Percentiles rank a stretch among this genome's conserved stretches.
Evolutionary conservation across 2,888 invertebrate species (phyloP).

Genomic region (Balanococcus diminutus): DNA sequence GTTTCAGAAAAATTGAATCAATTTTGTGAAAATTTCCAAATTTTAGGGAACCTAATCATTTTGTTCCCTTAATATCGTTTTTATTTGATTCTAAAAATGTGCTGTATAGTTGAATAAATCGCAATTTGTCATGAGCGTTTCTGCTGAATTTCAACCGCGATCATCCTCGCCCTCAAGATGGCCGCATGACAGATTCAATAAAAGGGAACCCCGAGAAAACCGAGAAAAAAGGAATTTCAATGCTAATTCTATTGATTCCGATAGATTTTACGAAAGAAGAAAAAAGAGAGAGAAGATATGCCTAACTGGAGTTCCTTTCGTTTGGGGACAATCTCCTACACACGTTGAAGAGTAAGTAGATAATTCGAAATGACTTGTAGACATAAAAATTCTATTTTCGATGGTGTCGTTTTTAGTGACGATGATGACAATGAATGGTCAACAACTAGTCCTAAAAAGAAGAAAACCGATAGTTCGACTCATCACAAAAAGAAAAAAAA

Average conservation of each 20-base stretch:
- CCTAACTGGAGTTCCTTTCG: conserved; percentile 69
- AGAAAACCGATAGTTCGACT: conserved; percentile 56
- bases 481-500: conserved; percentile 58
- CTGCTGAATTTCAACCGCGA: neutral
- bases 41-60: neutral
- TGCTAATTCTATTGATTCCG: neutral
- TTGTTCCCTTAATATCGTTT: neutral
- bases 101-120: neutral
- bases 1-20: neutral
- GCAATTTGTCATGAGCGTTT: neutral
- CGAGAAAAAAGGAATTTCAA: neutral
- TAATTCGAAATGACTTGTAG: neutral
- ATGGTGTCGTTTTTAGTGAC: conserved; percentile 28
- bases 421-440: conserved; percentile 56
- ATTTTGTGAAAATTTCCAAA: neutral
- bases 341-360: conserved; percentile 69
- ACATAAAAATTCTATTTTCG: neutral
- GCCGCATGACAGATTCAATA: conserved; percentile 43
- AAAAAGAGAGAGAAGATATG: conserved; percentile 78
- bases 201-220: neutral
- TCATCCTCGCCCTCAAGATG: conserved; percentile 27
- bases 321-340: conserved; percentile 79
- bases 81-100: neutral
- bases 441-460: conserved; percentile 50
- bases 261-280: conserved; percentile 62